These are phyloP conservation scores for Chinchilla lanigera DNA, from an alignment of 2,113 vertebrate genomes.

Conservation along the genomic window DNA sequence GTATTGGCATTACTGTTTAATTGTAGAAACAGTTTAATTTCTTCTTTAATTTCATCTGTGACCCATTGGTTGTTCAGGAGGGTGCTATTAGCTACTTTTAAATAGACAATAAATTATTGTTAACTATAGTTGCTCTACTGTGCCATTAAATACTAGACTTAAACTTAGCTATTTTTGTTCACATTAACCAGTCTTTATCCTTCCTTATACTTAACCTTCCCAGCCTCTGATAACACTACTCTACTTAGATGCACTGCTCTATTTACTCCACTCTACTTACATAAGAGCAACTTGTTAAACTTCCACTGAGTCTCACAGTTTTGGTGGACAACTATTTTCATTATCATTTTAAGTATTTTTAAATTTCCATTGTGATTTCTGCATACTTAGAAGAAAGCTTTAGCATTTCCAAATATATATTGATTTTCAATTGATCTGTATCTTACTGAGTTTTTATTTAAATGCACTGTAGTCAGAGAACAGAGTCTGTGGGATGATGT, in stretches of 20 bases:
- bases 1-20: too few species aligned
- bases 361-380: constrained; percentile 35
- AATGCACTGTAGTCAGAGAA: not conserved
- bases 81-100: not conserved
- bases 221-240: not conserved
- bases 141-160: not conserved
- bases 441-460: constrained; percentile 46
- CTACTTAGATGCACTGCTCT: not conserved
- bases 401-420: not conserved
- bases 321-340: not conserved
- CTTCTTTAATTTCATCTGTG: not conserved
- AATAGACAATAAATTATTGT: not conserved
- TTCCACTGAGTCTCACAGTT: not conserved
- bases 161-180: not conserved
- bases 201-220: not conserved
- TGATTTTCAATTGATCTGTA: not conserved
- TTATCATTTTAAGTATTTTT: not conserved
- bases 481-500: not conserved
- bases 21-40: too few species aligned
- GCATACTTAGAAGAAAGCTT: constrained; percentile 48
- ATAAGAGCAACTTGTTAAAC: not conserved
- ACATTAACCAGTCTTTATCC: not conserved
- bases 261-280: not conserved
- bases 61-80: not conserved
- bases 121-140: not conserved